Base-by-base conservation (phyloP, 2,888 invertebrate genomes). In the Macrophya alboannulata region DNA sequence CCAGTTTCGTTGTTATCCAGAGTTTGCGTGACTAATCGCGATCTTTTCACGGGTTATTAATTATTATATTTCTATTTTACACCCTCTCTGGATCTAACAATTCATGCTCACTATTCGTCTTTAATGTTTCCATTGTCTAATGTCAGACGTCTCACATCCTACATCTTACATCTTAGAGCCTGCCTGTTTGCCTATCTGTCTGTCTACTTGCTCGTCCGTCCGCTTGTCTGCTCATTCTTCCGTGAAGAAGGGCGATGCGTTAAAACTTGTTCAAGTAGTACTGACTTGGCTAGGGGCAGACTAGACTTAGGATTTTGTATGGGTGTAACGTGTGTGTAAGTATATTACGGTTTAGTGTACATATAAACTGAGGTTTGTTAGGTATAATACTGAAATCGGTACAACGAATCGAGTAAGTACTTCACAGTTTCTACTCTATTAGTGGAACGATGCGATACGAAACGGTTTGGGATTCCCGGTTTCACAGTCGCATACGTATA, bases 101-200 rank as follows among this genome's bases (percentile, higher is more conserved):
- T 89, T 88, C 87, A 88, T 89, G 89, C 88, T 91, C 90, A 88
- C 87, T 86, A 89, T 89, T 89, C 90, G 90, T 90, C 90, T 87
- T 90, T 91, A 91, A 90, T 90, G 90, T 90, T 89, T 88, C 90
- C 86, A 91, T 91, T 91, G 91, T 91, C 91, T 90, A 88, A 86
- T 88, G 88, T 86, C 88, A 89, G 89, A 90, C 88, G 89, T 88
- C 86, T 86, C 86, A 76, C 25, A 74, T 87, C 87, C 87, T 86
- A 76, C 25, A 74, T 74, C 72, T 45, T 86, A 76, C 25, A 74
- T 74, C 72, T 45, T 45, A 45, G 21, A 45, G 8, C 12, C 37
- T 68, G 25, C 25, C 68, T 37, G 68, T 17, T 37, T 37, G 68
- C 25, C 2, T 37, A 6, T 8, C 68, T 68, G 37, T 37, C 25